Evolutionary conservation across 2,888 invertebrate genomes (phyloP).

Genomic region (Carcina quercana): DNA sequence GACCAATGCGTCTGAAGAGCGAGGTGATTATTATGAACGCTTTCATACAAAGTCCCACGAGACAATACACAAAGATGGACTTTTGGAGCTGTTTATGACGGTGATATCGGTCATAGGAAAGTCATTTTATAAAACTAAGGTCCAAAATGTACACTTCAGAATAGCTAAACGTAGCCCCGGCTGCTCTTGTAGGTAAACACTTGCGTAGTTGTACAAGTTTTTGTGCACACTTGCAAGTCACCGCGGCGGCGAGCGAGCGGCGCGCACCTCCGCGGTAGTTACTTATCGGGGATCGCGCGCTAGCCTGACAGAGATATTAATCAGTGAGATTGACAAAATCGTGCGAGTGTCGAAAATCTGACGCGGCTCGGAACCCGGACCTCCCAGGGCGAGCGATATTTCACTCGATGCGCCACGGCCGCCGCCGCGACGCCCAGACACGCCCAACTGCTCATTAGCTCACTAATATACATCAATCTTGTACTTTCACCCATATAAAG

Average conservation of each 20-base stretch:
- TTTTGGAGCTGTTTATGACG: no score
- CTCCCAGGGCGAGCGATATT: conserved; percentile 68
- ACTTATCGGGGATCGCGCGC: conserved; percentile 46
- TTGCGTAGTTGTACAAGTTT: conserved; percentile 16
- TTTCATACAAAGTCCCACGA: no score
- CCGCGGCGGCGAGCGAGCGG: conserved; percentile 25
- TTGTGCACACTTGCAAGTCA: conserved; percentile 23
- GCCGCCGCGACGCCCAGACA: conserved; percentile 50
- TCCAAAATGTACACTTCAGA: no score
- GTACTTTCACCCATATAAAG: conserved; percentile 31
- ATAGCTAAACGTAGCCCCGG: not conserved
- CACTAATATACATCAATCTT: conserved; percentile 64
- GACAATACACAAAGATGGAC: no score
- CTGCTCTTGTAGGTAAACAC: not conserved
- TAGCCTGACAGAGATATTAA: conserved; percentile 52
- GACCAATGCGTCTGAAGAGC: no score
- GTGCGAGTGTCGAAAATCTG: conserved; percentile 69
- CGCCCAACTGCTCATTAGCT: conserved; percentile 63
- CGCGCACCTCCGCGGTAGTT: conserved; percentile 25
- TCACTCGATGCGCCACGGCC: conserved; percentile 49
- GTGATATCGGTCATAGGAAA: no score
- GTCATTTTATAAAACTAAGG: no score
- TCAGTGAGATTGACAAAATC: conserved; percentile 67
- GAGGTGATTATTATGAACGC: no score
- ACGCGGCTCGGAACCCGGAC: conserved; percentile 48